These are phyloP conservation scores for Listronotus bonariensis DNA, from an alignment of 1,140 invertebrate genomes.

Conservation along the genomic window DNA sequence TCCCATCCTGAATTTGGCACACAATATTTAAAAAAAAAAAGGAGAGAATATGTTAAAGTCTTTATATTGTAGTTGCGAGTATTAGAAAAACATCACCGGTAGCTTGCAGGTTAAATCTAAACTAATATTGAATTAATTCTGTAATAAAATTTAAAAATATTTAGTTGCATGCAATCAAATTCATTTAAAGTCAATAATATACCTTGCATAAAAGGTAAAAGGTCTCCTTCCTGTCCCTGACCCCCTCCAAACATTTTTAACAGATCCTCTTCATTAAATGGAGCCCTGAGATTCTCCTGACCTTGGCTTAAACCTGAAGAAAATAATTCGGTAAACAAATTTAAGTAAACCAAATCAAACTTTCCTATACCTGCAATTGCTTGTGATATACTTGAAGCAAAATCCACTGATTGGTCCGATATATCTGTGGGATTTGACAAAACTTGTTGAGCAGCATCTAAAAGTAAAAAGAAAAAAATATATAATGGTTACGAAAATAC, in stretches of 20 bases:
- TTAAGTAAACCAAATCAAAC: neutral
- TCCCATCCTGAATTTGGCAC: too few species aligned
- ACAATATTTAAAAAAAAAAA: too few species aligned
- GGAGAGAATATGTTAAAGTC: too few species aligned
- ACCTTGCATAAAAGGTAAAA: slow-evolving; percentile 83
- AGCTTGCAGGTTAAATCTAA: too few species aligned
- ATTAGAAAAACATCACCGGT: too few species aligned
- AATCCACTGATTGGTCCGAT: slow-evolving; percentile 43
- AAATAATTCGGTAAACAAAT: neutral
- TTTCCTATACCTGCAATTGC: slow-evolving; percentile 37
- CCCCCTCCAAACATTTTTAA: slow-evolving; percentile 60
- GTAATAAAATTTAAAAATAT: neutral
- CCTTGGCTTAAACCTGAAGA: slow-evolving; percentile 55
- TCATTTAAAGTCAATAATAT: too few species aligned
- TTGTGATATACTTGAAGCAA: slow-evolving; percentile 52
- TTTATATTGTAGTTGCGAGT: too few species aligned
- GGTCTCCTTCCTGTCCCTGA: slow-evolving; percentile 59
- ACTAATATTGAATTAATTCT: too few species aligned
- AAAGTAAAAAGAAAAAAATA: slow-evolving; percentile 5
- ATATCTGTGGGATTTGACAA: slow-evolving; percentile 47
- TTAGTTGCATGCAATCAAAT: too few species aligned
- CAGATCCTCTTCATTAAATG: slow-evolving; percentile 61
- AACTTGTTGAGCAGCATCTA: slow-evolving; percentile 51
- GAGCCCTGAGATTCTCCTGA: slow-evolving; percentile 59
- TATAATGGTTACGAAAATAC: too few species aligned